A percentile compares a stretch with the other conserved stretches of the same genome.
Evolutionary conservation across 2,113 vertebrate species (phyloP).

Genomic region (Eira barbara): DNA sequence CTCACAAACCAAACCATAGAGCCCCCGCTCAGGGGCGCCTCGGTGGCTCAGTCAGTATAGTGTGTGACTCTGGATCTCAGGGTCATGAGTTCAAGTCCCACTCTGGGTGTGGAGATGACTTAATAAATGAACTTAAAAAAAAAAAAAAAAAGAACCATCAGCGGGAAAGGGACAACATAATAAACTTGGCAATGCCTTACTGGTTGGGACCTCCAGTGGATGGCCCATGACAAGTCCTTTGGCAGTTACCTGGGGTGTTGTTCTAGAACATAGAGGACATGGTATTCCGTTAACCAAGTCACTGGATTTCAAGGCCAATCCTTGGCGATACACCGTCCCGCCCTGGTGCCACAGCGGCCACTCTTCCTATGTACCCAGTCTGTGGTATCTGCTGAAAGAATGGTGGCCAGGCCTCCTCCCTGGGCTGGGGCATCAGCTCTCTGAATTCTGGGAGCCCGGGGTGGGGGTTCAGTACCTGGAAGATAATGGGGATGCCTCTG

Average conservation of each 20-base stretch:
- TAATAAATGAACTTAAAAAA: not conserved
- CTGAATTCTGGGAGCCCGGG: too few species aligned
- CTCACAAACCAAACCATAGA: not conserved
- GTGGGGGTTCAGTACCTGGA: not conserved
- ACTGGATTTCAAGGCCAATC: not conserved
- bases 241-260: not conserved
- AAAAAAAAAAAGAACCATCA: not conserved
- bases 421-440: not conserved
- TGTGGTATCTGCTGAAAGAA: not conserved
- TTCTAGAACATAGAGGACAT: not conserved
- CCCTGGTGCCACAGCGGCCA: rapidly evolving
- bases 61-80: not conserved
- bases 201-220: not conserved
- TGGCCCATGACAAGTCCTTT: not conserved
- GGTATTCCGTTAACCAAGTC: not conserved
- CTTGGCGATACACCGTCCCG: not conserved
- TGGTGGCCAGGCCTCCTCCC: not conserved
- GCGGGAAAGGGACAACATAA: not conserved
- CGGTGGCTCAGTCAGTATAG: not conserved
- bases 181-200: not conserved
- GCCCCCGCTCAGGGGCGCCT: too few species aligned
- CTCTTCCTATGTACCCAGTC: not conserved
- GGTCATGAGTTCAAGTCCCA: not conserved
- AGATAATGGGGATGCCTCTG: not conserved
- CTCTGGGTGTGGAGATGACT: not conserved